Percentiles rank a stretch among this genome's conserved stretches.
Evolutionary conservation across 2,113 vertebrate genomes (phyloP).

Genomic region (Edolisoma coerulescens): DNA sequence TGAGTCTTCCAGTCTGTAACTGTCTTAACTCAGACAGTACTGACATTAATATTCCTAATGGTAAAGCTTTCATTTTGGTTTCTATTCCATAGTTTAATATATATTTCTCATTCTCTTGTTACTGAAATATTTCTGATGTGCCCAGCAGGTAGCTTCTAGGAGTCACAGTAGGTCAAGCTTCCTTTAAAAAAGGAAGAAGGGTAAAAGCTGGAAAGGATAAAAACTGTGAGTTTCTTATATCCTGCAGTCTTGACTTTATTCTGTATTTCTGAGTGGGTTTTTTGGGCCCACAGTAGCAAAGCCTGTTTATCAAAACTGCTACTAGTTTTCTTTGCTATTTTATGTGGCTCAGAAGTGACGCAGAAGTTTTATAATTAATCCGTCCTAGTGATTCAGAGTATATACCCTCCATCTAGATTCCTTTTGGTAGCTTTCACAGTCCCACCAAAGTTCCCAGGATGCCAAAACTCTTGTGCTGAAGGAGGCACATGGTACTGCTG

Average conservation of each 20-base stretch:
- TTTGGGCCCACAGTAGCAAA: neutral
- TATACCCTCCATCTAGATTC: neutral
- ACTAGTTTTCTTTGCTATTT: neutral
- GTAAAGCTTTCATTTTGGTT: conserved; percentile 28
- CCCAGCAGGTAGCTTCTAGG: conserved; percentile 35
- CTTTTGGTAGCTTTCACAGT: neutral
- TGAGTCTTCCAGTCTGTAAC: neutral
- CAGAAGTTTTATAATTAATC: neutral
- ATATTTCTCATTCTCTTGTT: conserved; percentile 33
- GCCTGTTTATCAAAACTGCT: neutral
- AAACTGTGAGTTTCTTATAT: neutral
- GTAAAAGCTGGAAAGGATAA: neutral
- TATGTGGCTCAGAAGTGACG: neutral
- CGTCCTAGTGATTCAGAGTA: neutral
- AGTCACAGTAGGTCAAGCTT: conserved; percentile 23
- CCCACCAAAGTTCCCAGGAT: neutral
- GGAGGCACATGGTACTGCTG: neutral
- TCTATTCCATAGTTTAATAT: neutral
- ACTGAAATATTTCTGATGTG: conserved; percentile 39
- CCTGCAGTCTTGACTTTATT: neutral
- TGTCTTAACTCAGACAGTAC: neutral
- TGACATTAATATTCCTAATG: conserved; percentile 17
- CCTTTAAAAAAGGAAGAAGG: neutral
- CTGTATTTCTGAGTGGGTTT: neutral
- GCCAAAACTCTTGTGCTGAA: neutral